Evolutionary conservation across 1,140 invertebrate genomes (phyloP), one percentile per base, ranked within the genome.

Genomic region (Dendroctonus valens): DNA sequence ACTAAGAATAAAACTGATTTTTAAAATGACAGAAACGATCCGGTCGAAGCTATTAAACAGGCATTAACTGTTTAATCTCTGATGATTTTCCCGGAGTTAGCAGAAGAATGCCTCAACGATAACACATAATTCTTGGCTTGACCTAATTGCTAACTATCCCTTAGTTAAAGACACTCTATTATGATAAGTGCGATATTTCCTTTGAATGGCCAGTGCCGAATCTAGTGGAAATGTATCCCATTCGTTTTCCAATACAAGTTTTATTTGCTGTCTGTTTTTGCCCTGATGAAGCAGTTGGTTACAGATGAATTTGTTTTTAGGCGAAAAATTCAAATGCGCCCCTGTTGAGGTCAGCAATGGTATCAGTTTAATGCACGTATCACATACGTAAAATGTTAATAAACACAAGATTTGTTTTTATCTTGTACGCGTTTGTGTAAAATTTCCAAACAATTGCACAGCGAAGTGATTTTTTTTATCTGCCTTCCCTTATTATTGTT

Each of bases 71-170:
- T n/a, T 52, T 6, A 26, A 46, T 46, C 44, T 12, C 9, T 52
- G 9, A 14, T 12, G n/a, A 6, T 26, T 52, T 52, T 52, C 50
- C 50, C 12, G 26, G 26, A 26, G 38, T 52, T 26, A 26, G 5
- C 50, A 52, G 12, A 52, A 52, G 15, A 52, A 52, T 52, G 50
- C 37, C 50, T 15, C 12, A 52, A 26, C 50, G n/a, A 52, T 37
- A 9, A 52, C 9, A 52, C 9, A 14, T 9, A 6, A 26, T 14
- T 15, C 9, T 52, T 14, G 9, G 12, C 12, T 5, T 8, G 50
- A 52, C 50, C 50, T 26, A 52, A 52, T 52, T 52, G 50, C 37
- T 52, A 52, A 26, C 50, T 52, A 52, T 14, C 37, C 50, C 15
- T 52, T 14, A 12, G 44, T 52, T 52, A 14, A 52, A 52, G 12